Evolutionary conservation across 2,888 invertebrate genomes (phyloP).

Genomic region (Drosophila ezoana): DNA sequence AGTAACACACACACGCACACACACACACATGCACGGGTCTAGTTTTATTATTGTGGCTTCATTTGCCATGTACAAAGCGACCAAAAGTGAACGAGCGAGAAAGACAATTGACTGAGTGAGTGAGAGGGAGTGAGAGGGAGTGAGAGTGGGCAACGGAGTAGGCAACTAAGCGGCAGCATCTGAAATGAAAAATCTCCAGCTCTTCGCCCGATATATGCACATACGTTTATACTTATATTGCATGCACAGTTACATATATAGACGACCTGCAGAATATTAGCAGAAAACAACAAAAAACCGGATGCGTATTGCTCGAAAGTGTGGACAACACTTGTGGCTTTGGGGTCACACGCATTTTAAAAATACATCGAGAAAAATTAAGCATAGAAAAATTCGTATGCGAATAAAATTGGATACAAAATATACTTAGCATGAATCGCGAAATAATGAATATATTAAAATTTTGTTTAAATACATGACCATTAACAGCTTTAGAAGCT

Average conservation of each 20-base stretch:
- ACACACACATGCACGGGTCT: constrained; percentile 25
- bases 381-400: background rate
- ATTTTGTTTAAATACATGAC: too few species aligned
- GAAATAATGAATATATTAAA: too few species aligned
- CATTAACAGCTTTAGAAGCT: too few species aligned
- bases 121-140: background rate
- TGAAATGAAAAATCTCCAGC: constrained; percentile 78
- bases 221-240: constrained; percentile 15
- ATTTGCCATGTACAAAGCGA: constrained; percentile 72
- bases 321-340: constrained; percentile 67
- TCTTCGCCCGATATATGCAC: constrained; percentile 36
- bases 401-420: background rate
- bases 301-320: constrained; percentile 14
- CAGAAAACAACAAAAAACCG: constrained; percentile 13
- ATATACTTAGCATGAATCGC: too few species aligned
- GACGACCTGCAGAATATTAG: constrained; percentile 53
- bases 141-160: constrained; percentile 1
- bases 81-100: constrained; percentile 14
- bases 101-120: background rate
- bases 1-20: constrained; percentile 11
- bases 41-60: constrained; percentile 80
- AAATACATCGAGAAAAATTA: constrained; percentile 8
- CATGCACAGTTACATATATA: constrained; percentile 26
- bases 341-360: constrained; percentile 14
- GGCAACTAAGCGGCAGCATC: constrained; percentile 63